A percentile compares a stretch with the other conserved stretches of the same genome.
These are phyloP conservation scores for Lacerta bilineata DNA, from an alignment of 2,797 vertebrate species.

Conservation along the genomic window DNA sequence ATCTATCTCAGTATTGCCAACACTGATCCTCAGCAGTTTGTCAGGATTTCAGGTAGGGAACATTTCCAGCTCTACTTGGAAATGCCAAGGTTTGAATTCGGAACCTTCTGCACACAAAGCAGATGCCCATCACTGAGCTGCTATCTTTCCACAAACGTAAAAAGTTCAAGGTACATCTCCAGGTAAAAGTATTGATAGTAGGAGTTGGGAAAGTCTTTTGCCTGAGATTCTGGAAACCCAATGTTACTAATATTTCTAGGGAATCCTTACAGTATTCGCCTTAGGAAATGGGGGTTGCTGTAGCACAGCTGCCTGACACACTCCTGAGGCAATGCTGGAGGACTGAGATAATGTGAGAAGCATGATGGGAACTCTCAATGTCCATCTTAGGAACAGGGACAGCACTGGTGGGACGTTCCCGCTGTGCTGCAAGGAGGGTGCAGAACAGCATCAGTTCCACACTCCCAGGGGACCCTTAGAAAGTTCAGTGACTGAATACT, in stretches of 20 bases:
- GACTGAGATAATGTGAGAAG: neutral
- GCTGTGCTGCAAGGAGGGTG: neutral
- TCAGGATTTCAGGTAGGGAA: too few relatives aligned
- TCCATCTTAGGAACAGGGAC: neutral
- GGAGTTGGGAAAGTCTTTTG: neutral
- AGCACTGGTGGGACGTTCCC: neutral
- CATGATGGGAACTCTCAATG: neutral
- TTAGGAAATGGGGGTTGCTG: neutral
- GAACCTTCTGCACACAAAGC: too few relatives aligned
- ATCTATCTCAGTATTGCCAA: too few relatives aligned
- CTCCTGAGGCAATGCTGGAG: neutral
- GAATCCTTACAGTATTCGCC: neutral
- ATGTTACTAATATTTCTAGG: neutral
- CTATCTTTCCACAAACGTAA: too few relatives aligned
- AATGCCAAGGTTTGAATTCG: too few relatives aligned
- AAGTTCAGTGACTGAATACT: constrained; percentile 16
- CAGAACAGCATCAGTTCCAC: neutral
- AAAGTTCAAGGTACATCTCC: neutral
- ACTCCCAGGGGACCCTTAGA: neutral
- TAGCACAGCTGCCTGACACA: neutral
- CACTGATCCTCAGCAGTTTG: too few relatives aligned
- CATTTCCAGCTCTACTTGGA: too few relatives aligned
- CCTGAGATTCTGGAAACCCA: neutral
- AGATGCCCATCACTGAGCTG: too few relatives aligned
- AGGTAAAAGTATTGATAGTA: neutral